phyloP scores from a whole-genome alignment of 1,140 invertebrate species.

The Plutomurus gul region DNA sequence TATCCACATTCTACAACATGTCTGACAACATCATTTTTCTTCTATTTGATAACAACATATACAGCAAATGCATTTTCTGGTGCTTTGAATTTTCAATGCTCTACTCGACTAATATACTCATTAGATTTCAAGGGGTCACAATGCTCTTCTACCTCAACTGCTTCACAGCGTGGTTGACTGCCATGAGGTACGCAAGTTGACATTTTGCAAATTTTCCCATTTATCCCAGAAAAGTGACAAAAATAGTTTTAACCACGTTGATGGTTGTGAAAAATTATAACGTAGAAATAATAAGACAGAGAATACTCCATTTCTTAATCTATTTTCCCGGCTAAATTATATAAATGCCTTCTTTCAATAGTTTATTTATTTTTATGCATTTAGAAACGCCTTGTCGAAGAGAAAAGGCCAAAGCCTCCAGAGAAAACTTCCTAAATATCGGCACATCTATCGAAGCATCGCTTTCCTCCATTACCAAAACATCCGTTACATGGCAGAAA shows the following conservation, averaged over 20 bases:
- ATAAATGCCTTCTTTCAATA: no score
- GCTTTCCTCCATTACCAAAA: background rate
- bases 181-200: background rate
- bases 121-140: background rate
- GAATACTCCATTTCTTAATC: no score
- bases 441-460: background rate
- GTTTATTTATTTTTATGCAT: background rate
- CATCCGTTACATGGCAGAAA: background rate
- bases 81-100: background rate
- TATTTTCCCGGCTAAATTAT: no score
- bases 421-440: background rate
- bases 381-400: background rate
- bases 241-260: background rate
- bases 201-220: background rate
- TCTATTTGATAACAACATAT: background rate
- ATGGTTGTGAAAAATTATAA: background rate
- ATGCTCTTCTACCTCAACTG: background rate
- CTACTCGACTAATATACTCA: background rate
- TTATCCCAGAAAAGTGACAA: background rate
- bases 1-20: background rate
- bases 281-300: no score
- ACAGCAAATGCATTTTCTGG: background rate
- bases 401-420: background rate
- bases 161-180: background rate
- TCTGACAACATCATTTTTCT: background rate